Base-by-base conservation (phyloP, 2,888 invertebrate species). In the Drosophila fulvimacula region DNA sequence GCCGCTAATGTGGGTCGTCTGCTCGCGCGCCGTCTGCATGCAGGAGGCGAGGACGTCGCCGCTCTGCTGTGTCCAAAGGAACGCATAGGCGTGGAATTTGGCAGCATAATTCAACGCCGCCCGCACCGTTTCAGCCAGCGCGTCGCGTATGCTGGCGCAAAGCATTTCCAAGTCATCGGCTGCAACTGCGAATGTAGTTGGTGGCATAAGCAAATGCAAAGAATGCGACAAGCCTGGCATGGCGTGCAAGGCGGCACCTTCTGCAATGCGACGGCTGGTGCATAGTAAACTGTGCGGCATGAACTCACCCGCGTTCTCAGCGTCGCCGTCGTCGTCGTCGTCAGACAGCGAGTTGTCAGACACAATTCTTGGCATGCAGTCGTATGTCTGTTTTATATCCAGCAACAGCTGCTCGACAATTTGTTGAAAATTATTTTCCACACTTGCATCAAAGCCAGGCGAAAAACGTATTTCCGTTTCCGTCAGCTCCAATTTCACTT, bases 321-420 rank as follows among this genome's bases (percentile, higher is more conserved):
- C 58, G 30, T 42, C 49, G 17, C 59, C 63, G n/a, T 53, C 55
- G n/a, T 46, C 44, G 7, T 76, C 62, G 15, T 52, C 49, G 7
- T 74, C 82, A 49, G 39, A 93, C 93, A 53, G 93, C 88, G 67
- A 93, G 90, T 52, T 93, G 93, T 78, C 94, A 93, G 63, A 82
- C 76, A 90, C 88, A 88, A 96, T 94, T 73, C 97, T 94, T n/a
- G 94, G 94, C 90, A 97, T 95, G 64, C 96, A 92, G 32, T 95
- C 94, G 24, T 95, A 95, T 94, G 97, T 96, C 71, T 95, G 94
- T 91, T 95, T 95, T 91, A 97, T 95, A 88, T 97, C 97, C 72
- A 96, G 94, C 91, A 98, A 93, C 90, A 98, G 94, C 67, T 94
- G 94, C 88, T 95, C 94, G 69, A 97, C 93, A 57, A 96, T 94